phyloP scores from a whole-genome alignment of 2,888 invertebrate species.

The Loripinus fragilis region DNA sequence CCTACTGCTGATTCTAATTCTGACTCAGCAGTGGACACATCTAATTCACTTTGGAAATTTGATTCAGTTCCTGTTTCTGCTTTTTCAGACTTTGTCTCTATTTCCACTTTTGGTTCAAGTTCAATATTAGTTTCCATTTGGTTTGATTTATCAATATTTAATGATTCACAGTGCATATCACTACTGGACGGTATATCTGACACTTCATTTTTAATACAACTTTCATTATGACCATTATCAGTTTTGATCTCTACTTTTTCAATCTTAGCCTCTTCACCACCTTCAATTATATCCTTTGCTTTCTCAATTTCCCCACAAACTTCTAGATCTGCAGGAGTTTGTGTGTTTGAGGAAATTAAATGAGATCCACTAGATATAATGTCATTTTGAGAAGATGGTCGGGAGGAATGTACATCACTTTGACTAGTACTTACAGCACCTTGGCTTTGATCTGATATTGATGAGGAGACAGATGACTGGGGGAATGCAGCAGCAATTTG shows the following conservation, averaged over 20 bases:
- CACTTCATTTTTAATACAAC: background rate
- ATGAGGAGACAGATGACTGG: constrained; percentile 47
- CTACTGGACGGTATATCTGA: constrained; percentile 11
- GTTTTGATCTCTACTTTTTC: constrained; percentile 54
- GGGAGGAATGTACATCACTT: constrained; percentile 46
- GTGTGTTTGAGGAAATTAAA: constrained; percentile 41
- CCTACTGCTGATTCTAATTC: constrained; percentile 57
- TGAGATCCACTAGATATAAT: constrained; percentile 25
- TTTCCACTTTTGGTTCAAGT: background rate
- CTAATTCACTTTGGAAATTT: constrained; percentile 27
- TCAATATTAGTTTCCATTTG: background rate
- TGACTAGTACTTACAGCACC: constrained; percentile 53
- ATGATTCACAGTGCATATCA: background rate
- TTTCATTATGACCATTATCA: background rate
- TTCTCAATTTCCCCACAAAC: constrained; percentile 67
- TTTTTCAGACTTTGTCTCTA: constrained; percentile 28
- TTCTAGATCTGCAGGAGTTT: constrained; percentile 56
- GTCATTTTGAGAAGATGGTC: constrained; percentile 37
- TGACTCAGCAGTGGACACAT: constrained; percentile 36
- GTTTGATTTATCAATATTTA: background rate
- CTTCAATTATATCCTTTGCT: constrained; percentile 24
- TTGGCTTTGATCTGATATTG: constrained; percentile 24
- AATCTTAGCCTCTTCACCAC: constrained; percentile 64
- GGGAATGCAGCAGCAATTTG: constrained; percentile 39
- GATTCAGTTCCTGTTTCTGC: constrained; percentile 12